Base-by-base conservation (phyloP, 2,113 vertebrate genomes). In the Hippoglossus stenolepis region DNA sequence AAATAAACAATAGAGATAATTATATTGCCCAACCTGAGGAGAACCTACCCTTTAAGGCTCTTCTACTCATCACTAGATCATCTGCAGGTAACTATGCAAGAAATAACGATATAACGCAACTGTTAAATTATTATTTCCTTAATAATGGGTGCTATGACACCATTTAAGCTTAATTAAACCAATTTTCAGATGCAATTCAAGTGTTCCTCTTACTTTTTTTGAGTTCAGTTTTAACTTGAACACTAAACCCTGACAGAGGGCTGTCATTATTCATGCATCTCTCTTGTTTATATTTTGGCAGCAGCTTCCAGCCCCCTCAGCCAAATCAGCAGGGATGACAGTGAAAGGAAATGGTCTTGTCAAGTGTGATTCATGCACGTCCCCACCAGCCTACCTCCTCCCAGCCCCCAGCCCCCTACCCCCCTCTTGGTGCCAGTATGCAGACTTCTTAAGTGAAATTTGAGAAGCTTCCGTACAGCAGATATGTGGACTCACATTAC, bases 341-440 rank as follows among this genome's bases (percentile, higher is more conserved):
- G 77, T 70, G 73, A 86, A 71, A 77, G 80, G 65, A 90, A 90
- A 87, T 77, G 62, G 72, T 84, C 77, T 82, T 91, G 88, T 92
- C 90, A 87, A 65, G 82, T 87, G 67, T 79, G 78, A 88, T 87
- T 81, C 80, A 85, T 79, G 35, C 40, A 49, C 11, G 28, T 10
- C 14, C 68, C 59, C 35, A 6, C n/a, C 15, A 4, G 8, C 45
- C 1, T 15, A 4, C 18, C 12, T 8, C 10, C 40, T 17, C 28
- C 38, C 12, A 43, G n/a, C 45, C 49, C 23, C 15, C 18, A 12
- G 62, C 53, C n/a, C 13, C 40, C 8, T 5, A 4, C 47, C 0
- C 26, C 31, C 68, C 73, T 5, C 62, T 54, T 47, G 61, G 47
- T 79, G 63, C 59, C 62, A 68, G 38, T 57, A 61, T 43, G 53